Evolutionary conservation across 2,888 invertebrate genomes (phyloP).

Genomic region (Agrotis ipsilon): DNA sequence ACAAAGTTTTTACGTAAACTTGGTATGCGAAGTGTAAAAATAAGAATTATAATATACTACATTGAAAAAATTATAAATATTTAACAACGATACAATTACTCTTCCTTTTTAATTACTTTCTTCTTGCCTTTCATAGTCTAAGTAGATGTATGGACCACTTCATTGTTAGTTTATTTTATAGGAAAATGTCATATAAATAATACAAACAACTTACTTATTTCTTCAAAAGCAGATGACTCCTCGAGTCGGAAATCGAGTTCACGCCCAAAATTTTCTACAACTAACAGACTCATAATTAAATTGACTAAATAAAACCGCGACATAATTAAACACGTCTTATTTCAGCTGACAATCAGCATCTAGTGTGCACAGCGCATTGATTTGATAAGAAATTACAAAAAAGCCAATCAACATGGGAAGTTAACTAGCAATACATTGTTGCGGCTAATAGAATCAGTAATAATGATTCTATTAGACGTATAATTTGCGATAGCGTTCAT

Average conservation of each 20-base stretch:
- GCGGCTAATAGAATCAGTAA: conserved; percentile 5
- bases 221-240: not conserved
- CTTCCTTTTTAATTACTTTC: too few species aligned
- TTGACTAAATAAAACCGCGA: conserved; percentile 17
- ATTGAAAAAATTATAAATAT: too few species aligned
- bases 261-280: conserved; percentile 9
- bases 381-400: conserved; percentile 40
- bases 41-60: too few species aligned
- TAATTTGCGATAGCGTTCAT: not conserved
- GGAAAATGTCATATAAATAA: not conserved
- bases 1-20: not conserved
- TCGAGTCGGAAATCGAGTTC: not conserved
- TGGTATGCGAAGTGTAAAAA: conserved; percentile 2
- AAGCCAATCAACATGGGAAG: conserved; percentile 38
- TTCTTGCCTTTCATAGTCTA: not conserved
- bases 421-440: conserved; percentile 10
- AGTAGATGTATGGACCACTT: not conserved
- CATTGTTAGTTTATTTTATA: not conserved
- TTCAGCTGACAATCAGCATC: conserved; percentile 12
- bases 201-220: conserved; percentile 22
- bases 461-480: too few species aligned
- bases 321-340: conserved; percentile 28
- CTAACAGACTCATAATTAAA: conserved; percentile 24
- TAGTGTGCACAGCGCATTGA: conserved; percentile 21
- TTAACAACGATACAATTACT: too few species aligned